Percentiles rank a stretch among this genome's conserved stretches.
phyloP scores from a whole-genome alignment of 1,140 invertebrate genomes.

The Acromyrmex heyeri region DNA sequence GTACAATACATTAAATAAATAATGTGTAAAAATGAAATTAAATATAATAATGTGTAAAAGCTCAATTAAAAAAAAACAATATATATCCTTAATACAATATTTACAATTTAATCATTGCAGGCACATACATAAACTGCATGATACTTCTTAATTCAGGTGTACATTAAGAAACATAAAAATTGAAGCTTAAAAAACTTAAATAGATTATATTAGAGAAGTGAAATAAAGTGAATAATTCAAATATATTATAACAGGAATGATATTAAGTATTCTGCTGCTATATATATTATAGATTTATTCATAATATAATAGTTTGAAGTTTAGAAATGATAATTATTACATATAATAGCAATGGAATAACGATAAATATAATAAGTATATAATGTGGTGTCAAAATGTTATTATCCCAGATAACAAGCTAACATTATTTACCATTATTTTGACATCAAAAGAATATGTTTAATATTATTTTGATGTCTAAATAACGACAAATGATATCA shows the following conservation, averaged over 20 bases:
- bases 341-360: background rate
- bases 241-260: slow-evolving; percentile 8
- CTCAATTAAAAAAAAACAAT: slow-evolving; percentile 25
- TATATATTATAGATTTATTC: background rate
- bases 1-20: slow-evolving; percentile 23
- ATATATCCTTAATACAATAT: slow-evolving; percentile 32
- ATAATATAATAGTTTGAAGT: background rate
- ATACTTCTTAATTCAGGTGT: background rate
- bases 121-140: slow-evolving; percentile 36
- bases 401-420: too few species aligned
- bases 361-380: background rate
- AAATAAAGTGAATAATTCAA: background rate
- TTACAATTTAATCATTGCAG: slow-evolving; percentile 11
- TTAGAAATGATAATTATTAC: background rate
- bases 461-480: too few species aligned
- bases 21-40: background rate
- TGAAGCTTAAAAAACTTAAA: background rate
- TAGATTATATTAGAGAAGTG: slow-evolving; percentile 41
- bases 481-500: too few species aligned
- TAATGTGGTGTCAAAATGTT: too few species aligned
- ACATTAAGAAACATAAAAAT: background rate
- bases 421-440: too few species aligned
- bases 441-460: too few species aligned
- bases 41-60: slow-evolving; percentile 16
- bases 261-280: background rate